Base-by-base conservation (phyloP, 2,888 invertebrate genomes). In the Hesperia comma region DNA sequence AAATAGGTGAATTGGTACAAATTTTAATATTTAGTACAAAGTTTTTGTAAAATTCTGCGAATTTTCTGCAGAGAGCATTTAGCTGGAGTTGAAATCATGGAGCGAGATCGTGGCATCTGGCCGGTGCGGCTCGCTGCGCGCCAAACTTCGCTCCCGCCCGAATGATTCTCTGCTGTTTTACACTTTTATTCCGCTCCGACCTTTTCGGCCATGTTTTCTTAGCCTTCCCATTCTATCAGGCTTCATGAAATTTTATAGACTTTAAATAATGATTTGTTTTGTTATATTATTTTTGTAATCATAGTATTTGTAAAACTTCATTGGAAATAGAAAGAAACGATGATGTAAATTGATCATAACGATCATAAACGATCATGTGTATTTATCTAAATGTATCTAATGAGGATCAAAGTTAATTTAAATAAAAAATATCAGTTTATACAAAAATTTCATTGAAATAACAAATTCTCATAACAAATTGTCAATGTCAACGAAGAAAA, bases 91-190 rank as follows among this genome's bases (percentile, higher is more conserved):
- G 33, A 19, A 51, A 61, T 61, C 51, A 53, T 41, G 58, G 21
- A 43, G 10, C 17, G 49, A 19, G 19, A 58, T 62, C 66, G 71
- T 64, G 72, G 70, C 69, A 61, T 56, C 53, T 62, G 68, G 57
- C 49, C 58, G 69, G 68, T 63, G 51, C 53, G 57, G 63, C 21
- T 54, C 54, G 61, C 46, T 63, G 63, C 68, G 63, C 70, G 66
- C 67, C 53, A 67, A 68, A 70, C 68, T 67, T 68, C 54, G 19
- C 60, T 64, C 19, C 17, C 56, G 71, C 61, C 49, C 64, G 62
- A 69, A 68, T 70, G 68, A 72, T 71, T 71, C 54, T 66, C 69
- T 63, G 67, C 61, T 69, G 68, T 71, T 71, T 55, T 57, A 68
- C 70, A 69, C 55, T 68, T 69, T 67, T 66, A 70, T 69, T 69